phyloP scores from a whole-genome alignment of 2,797 vertebrate species.

The Cirrhinus mrigala region DNA sequence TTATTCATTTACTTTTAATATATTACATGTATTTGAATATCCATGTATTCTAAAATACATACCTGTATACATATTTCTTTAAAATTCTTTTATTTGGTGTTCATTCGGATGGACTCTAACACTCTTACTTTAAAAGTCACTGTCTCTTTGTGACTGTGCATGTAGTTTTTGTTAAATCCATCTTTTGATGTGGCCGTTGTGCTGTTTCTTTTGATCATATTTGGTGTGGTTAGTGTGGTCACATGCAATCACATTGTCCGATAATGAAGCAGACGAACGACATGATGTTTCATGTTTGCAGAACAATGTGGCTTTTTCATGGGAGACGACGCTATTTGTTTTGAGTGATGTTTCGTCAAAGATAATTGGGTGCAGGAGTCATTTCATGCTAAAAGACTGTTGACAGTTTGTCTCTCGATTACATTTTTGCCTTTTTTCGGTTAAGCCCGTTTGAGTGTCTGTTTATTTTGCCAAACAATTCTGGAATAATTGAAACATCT shows the following conservation, averaged over 20 bases:
- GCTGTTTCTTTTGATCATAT: neutral
- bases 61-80: neutral
- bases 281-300: slow-evolving; percentile 35
- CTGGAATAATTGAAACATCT: neutral
- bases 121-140: neutral
- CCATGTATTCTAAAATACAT: too few relatives aligned
- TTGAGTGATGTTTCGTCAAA: neutral
- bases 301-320: slow-evolving; percentile 9
- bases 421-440: neutral
- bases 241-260: neutral
- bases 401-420: neutral
- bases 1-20: too few relatives aligned
- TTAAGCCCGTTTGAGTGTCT: neutral
- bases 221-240: neutral
- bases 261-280: neutral
- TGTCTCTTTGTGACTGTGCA: neutral
- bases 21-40: too few relatives aligned
- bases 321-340: neutral
- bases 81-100: neutral
- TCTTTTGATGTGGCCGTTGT: slow-evolving; percentile 34
- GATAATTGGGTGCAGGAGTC: slow-evolving; percentile 6
- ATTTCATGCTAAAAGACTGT: neutral
- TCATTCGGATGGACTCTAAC: neutral
- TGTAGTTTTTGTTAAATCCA: neutral
- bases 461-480: neutral